These are phyloP conservation scores for Odontesthes bonariensis DNA, from an alignment of 2,113 vertebrate species.

Conservation along the genomic window DNA sequence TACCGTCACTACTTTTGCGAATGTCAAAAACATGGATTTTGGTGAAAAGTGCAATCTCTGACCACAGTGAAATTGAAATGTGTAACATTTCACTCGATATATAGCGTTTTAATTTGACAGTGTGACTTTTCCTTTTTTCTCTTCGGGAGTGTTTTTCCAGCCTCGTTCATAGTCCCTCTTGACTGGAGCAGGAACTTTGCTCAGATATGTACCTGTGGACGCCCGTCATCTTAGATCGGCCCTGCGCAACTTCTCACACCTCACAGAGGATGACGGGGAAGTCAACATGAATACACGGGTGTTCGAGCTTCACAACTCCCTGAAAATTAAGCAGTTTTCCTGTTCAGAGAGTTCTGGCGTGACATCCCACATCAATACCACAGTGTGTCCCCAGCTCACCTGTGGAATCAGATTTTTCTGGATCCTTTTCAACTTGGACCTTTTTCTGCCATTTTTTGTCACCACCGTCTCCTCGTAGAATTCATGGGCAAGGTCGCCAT, in stretches of 20 bases:
- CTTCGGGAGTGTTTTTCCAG: slow-evolving; percentile 7
- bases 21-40: slow-evolving; percentile 37
- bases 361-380: background rate
- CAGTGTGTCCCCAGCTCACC: slow-evolving; percentile 78
- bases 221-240: slow-evolving; percentile 28
- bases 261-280: slow-evolving; percentile 98
- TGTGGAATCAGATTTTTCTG: slow-evolving; percentile 98
- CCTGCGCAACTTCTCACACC: slow-evolving; percentile 84
- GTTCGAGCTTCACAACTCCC: slow-evolving; percentile 95
- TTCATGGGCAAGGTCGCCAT: slow-evolving; percentile 97
- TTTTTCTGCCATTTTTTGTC: slow-evolving; percentile 95
- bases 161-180: background rate
- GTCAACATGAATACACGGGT: slow-evolving; percentile 95
- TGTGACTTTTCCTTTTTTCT: slow-evolving; percentile 15
- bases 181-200: slow-evolving; percentile 19
- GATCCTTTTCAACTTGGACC: slow-evolving; percentile 95
- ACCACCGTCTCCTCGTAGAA: slow-evolving; percentile 98
- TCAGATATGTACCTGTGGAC: slow-evolving; percentile 23
- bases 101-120: slow-evolving; percentile 22
- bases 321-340: slow-evolving; percentile 63
- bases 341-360: background rate
- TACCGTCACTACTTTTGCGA: slow-evolving; percentile 41
- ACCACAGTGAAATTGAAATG: slow-evolving; percentile 49
- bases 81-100: slow-evolving; percentile 51
- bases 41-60: slow-evolving; percentile 21